Evolutionary conservation across 2,888 invertebrate species (phyloP), one percentile per base, ranked within the genome.

Genomic region (Linnaemya tessellans): DNA sequence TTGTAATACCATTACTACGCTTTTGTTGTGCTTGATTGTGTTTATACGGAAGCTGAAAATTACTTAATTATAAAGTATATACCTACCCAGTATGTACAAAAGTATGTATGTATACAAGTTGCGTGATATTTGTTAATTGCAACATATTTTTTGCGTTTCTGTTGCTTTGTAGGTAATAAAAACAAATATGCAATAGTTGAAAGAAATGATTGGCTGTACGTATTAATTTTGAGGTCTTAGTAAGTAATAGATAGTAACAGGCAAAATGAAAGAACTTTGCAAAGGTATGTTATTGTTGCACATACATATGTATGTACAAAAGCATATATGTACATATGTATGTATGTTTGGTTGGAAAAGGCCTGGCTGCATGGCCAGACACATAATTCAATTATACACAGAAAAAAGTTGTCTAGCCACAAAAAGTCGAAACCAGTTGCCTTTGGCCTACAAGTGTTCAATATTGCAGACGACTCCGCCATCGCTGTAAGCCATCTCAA

Each of bases 361-460:
- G 38, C 20, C 79, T 51, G 22, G 5, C n/a, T 18, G 3, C 25
- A 3, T 49, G 38, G 20, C 25, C 64, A 71, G 79, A 65, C 70
- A 49, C 13, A 46, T 62, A 58, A 67, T 65, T 20, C 30, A 43
- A 56, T 62, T 74, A 67, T 51, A 68, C 11, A 41, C 15, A 11
- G 38, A 75, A 81, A 81, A 82, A 75, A 74, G 49, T 46, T 41
- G 84, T 78, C 68, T 75, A 74, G 70, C 62, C 56, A 79, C 62
- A 58, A 78, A 62, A 80, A 1, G n/a, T 20, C 22, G 25, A 84
- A 87, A 86, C 84, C 84, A 86, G 87, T 87, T 73, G 77, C 75
- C 71, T 80, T 87, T 87, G 86, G 73, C 84, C 84, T 84, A 86
- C 74, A 85, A 85, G 74, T 85, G 82, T 65, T 70, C 74, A 64